Evolutionary conservation across 2,888 invertebrate genomes (phyloP), one percentile per base, ranked within the genome.

Genomic region (Eumacrocentrus americanus): DNA sequence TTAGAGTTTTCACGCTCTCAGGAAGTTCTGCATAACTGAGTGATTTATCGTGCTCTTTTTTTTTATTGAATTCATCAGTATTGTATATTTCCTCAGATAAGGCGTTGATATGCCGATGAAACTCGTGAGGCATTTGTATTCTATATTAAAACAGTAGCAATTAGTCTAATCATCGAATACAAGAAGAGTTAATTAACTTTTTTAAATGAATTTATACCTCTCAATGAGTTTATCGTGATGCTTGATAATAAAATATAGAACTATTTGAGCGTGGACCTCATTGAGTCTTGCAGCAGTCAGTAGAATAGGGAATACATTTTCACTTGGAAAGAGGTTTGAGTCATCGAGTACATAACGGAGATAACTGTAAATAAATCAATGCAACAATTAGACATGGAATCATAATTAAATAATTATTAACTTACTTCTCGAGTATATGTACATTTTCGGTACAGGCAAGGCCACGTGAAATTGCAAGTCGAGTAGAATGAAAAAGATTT

Each of bases 391-490:
- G 4, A 46, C 5, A 1, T n/a, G 14, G 12, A 42, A 29, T 4
- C 14, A 12, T 14, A 29, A 25, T 18, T 9, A 20, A 46, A 38
- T 23, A 34, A 37, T 23, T 52, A 4, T 16, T 16, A 9, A 37
- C 79, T 75, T 79, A 89, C 87, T 82, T 78, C 16, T 81, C 76
- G 2, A 92, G 81, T 18, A 89, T 81, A 34, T 75, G 75, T 0
- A 78, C 69, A 55, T 87, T 75, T 57, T 80, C 82, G 0, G 89
- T 87, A 72, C 93, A 92, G 0, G 90, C 90, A 54, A 95, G 81
- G 1, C 87, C 85, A 52, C 78, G 80, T 18, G 93, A 83, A 1
- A 94, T 82, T 6, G 85, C 77, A 3, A 86, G 84, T 75, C 89
- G 86, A 78, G 93, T 92, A 0, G 88, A 85, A 42, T 90, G 89